Conservation (phyloP, 2,113 vertebrate species). For the Platichthys flesus region DNA sequence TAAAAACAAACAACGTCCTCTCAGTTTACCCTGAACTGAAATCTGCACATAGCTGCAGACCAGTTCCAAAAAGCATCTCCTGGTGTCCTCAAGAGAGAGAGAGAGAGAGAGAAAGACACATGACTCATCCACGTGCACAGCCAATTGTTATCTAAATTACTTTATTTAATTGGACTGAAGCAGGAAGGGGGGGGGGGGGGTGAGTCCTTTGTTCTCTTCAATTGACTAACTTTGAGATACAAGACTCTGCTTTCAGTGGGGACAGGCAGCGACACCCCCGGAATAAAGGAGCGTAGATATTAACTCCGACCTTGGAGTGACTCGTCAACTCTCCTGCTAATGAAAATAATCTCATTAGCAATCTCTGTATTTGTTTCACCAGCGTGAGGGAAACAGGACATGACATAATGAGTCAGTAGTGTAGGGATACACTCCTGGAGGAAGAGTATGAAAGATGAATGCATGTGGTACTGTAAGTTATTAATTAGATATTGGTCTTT, state of each 20-base stretch:
- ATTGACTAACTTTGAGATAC: conserved; percentile 40
- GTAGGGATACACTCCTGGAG: too few relatives aligned
- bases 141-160: conserved; percentile 37
- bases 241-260: conserved; percentile 17
- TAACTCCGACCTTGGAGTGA: conserved; percentile 40
- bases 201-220: conserved; percentile 58
- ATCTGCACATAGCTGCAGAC: not conserved
- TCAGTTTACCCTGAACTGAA: not conserved
- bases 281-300: not conserved
- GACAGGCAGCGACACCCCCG: not conserved
- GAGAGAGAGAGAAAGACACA: conserved; percentile 11
- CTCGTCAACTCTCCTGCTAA: not conserved
- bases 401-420: not conserved
- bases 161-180: conserved; percentile 51
- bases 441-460: not conserved
- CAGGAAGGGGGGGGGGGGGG: not conserved
- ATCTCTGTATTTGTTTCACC: not conserved
- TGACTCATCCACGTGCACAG: conserved; percentile 24
- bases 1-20: not conserved
- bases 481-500: not conserved
- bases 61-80: conserved; percentile 1
- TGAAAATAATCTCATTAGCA: not conserved
- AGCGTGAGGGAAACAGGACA: not conserved
- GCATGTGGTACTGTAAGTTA: not conserved
- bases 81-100: conserved; percentile 2